phyloP scores from a whole-genome alignment of 2,888 invertebrate species.

The Hemicrepidius hirtus region DNA sequence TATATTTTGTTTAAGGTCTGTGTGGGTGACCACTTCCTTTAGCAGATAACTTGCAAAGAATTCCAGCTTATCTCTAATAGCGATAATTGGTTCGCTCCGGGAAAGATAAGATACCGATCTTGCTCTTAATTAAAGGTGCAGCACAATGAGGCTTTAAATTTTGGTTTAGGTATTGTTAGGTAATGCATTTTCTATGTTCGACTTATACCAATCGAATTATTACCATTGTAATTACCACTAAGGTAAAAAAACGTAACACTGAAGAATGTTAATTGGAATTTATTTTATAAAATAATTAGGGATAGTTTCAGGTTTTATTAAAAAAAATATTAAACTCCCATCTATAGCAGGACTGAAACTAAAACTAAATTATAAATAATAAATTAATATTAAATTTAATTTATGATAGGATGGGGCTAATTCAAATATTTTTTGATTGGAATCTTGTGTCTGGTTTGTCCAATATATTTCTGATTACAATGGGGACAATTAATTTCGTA shows the following conservation, averaged over 20 bases:
- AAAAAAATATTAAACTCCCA: too few relatives aligned
- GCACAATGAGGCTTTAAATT: constrained; percentile 28
- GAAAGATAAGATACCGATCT: constrained; percentile 32
- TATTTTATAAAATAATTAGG: too few relatives aligned
- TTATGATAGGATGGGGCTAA: too few relatives aligned
- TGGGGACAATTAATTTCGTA: too few relatives aligned
- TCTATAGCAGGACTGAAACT: too few relatives aligned
- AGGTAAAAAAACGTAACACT: neutral
- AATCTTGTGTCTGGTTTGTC: too few relatives aligned
- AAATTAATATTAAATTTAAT: too few relatives aligned
- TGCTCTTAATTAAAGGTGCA: constrained; percentile 31
- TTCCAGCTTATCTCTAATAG: constrained; percentile 6
- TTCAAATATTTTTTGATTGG: too few relatives aligned
- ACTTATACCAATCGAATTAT: neutral
- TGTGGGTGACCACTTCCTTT: constrained; percentile 36
- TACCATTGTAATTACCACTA: neutral
- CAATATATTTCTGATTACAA: too few relatives aligned
- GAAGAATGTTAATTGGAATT: neutral
- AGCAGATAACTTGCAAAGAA: constrained; percentile 6
- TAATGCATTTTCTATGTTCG: constrained; percentile 26
- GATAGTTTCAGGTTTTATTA: too few relatives aligned
- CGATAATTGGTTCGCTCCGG: constrained; percentile 23
- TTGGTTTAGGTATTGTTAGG: constrained; percentile 12
- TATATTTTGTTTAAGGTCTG: neutral
- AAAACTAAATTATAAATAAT: too few relatives aligned